phyloP scores from a whole-genome alignment of 2,797 vertebrate genomes.

The Pseudochaenichthys georgianus region DNA sequence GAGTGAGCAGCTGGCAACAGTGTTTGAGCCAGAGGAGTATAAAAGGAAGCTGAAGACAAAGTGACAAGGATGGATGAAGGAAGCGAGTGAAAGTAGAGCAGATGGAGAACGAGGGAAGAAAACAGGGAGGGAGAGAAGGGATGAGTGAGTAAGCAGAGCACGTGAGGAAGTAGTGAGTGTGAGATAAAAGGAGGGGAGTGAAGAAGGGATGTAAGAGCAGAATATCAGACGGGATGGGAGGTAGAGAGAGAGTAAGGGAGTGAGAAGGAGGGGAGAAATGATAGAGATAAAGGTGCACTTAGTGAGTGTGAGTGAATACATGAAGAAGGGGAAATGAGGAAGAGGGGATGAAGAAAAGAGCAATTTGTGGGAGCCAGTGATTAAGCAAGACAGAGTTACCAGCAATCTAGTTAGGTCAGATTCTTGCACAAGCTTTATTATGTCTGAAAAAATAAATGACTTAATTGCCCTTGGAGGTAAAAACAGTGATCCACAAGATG shows the following conservation, averaged over 20 bases:
- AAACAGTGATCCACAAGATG: slow-evolving; percentile 8
- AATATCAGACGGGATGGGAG: background rate
- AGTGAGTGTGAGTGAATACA: background rate
- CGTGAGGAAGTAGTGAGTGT: slow-evolving; percentile 18
- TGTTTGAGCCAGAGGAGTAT: slow-evolving; percentile 37
- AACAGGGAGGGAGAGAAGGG: background rate
- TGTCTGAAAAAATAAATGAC: slow-evolving; percentile 45
- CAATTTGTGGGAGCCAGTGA: slow-evolving; percentile 41
- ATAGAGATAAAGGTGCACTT: background rate
- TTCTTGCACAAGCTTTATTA: slow-evolving; percentile 59
- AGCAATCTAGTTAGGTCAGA: slow-evolving; percentile 58
- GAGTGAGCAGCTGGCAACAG: slow-evolving; percentile 49
- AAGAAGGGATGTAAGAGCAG: background rate
- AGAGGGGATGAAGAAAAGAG: slow-evolving; percentile 4
- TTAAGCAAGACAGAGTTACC: slow-evolving; percentile 59
- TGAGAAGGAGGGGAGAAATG: background rate
- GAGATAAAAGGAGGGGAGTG: background rate
- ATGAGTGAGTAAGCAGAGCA: slow-evolving; percentile 9
- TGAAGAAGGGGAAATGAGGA: background rate
- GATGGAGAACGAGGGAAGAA: slow-evolving; percentile 34
- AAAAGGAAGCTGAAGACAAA: slow-evolving; percentile 59
- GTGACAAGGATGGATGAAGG: slow-evolving; percentile 68
- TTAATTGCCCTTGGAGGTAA: slow-evolving; percentile 46
- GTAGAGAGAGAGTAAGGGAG: background rate
- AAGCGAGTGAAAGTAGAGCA: slow-evolving; percentile 49